A percentile compares a stretch with the other conserved stretches of the same genome.
phyloP scores from a whole-genome alignment of 1,140 invertebrate species.

The Rhagoletis pomonella region DNA sequence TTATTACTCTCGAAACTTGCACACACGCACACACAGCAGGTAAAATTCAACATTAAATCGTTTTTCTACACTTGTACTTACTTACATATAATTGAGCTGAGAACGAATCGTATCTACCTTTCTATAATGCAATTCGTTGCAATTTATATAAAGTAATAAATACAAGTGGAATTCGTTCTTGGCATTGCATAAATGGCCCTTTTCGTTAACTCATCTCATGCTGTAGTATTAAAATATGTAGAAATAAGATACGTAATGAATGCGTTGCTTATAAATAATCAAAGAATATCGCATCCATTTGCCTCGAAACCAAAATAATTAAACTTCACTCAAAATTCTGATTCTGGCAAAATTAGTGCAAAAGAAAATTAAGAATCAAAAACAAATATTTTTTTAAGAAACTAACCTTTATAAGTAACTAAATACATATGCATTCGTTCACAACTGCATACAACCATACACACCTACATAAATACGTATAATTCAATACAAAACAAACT shows the following conservation, averaged over 20 bases:
- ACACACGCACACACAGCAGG: neutral
- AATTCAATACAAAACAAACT: neutral
- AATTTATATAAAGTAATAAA: too few species aligned
- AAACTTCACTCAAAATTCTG: too few species aligned
- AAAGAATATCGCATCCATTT: too few species aligned
- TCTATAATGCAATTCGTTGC: too few species aligned
- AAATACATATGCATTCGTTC: neutral
- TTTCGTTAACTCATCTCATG: neutral
- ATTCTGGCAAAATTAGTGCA: neutral
- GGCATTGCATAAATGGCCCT: neutral
- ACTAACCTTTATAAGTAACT: neutral
- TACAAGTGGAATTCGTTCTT: too few species aligned
- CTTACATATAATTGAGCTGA: too few species aligned
- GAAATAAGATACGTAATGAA: too few species aligned
- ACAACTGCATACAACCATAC: neutral
- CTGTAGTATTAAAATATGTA: neutral
- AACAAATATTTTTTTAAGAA: constrained; percentile 39
- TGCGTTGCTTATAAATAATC: too few species aligned
- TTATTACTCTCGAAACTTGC: constrained; percentile 4
- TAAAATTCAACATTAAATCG: neutral
- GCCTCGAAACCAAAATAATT: too few species aligned
- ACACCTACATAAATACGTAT: constrained; percentile 7
- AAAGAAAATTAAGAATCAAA: neutral
- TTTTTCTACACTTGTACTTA: neutral
- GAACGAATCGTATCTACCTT: too few species aligned